These are phyloP conservation scores for Morus bassanus DNA, from an alignment of 2,797 vertebrate species.

Conservation along the genomic window DNA sequence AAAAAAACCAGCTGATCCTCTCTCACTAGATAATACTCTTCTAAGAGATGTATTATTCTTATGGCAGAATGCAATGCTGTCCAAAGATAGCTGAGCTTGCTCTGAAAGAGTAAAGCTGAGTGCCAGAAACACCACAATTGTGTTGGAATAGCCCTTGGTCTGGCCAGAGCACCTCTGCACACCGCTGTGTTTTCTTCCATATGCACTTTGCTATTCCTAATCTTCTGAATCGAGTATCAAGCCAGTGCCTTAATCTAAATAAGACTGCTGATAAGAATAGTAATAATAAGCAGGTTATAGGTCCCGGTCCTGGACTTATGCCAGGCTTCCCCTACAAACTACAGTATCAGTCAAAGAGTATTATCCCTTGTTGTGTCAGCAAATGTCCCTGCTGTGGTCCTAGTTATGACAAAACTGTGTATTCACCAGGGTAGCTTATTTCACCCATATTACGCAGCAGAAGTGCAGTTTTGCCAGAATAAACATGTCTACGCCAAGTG, in stretches of 20 bases:
- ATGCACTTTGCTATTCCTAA: neutral
- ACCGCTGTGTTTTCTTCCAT: neutral
- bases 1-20: neutral
- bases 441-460: conserved; percentile 5
- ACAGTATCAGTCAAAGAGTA: neutral
- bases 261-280: neutral
- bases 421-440: neutral
- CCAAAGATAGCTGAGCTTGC: neutral
- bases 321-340: neutral
- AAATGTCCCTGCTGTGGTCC: neutral
- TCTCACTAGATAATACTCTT: neutral
- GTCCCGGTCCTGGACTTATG: neutral
- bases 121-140: neutral
- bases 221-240: neutral
- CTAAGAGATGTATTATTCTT: neutral
- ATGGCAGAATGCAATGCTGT: neutral
- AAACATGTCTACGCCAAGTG: neutral
- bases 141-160: neutral
- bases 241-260: neutral
- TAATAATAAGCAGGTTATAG: neutral
- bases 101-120: neutral
- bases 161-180: neutral
- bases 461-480: conserved; percentile 21
- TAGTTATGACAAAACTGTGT: conserved; percentile 2
- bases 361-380: conserved; percentile 17